Evolutionary conservation across 2,797 vertebrate genomes (phyloP).

Genomic region (Sebastes minor): DNA sequence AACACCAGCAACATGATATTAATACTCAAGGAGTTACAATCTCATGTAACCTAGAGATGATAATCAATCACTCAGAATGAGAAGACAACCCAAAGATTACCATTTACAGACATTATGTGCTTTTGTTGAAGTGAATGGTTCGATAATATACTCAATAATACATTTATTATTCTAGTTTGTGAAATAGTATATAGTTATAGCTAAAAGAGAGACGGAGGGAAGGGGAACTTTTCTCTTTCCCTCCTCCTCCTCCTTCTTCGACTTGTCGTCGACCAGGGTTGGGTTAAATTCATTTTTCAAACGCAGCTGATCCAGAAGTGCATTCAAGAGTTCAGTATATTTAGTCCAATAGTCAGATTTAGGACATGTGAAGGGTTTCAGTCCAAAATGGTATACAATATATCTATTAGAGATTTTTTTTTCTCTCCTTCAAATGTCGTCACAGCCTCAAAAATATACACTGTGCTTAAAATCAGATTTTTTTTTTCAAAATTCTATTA

Average conservation of each 20-base stretch:
- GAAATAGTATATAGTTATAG: slow-evolving; percentile 69
- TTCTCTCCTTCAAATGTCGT: background rate
- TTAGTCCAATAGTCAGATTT: background rate
- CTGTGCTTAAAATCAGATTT: background rate
- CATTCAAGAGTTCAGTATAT: background rate
- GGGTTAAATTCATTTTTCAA: slow-evolving; percentile 2
- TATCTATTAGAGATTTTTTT: background rate
- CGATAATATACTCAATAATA: slow-evolving; percentile 70
- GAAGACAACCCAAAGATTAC: slow-evolving; percentile 73
- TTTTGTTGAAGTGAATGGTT: slow-evolving; percentile 66
- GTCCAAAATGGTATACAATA: background rate
- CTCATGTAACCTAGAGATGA: slow-evolving; percentile 62
- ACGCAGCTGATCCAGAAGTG: background rate
- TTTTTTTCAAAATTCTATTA: background rate
- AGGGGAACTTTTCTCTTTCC: slow-evolving; percentile 40
- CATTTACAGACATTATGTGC: slow-evolving; percentile 79
- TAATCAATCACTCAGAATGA: slow-evolving; percentile 72
- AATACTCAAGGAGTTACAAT: slow-evolving; percentile 77
- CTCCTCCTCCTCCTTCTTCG: background rate
- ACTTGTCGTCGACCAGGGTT: background rate
- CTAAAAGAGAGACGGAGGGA: slow-evolving; percentile 58
- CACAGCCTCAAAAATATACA: background rate
- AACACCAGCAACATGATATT: slow-evolving; percentile 77
- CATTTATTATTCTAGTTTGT: slow-evolving; percentile 74
- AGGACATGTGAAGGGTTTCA: background rate